Evolutionary conservation across 2,797 vertebrate genomes (phyloP).

Genomic region (Sarcoramphus papa): DNA sequence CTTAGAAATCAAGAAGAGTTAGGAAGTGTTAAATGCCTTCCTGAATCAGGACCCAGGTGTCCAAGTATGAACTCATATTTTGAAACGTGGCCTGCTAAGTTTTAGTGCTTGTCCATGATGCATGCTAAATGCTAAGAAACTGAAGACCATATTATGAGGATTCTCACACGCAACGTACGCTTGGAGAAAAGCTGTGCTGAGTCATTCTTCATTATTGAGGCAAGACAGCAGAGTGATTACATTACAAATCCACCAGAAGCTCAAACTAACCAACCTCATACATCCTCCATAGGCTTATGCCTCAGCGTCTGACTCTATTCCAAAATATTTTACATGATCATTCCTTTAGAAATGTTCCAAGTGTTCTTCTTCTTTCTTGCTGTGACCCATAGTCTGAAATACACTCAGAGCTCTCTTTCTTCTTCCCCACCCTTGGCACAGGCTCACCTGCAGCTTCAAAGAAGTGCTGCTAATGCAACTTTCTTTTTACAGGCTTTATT

Average conservation of each 20-base stretch:
- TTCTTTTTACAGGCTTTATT: neutral
- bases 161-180: fast-evolving
- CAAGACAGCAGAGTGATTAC: neutral
- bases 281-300: neutral
- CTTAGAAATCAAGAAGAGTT: neutral
- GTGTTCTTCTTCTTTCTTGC: neutral
- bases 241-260: neutral
- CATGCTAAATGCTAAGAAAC: neutral
- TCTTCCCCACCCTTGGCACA: neutral
- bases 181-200: neutral
- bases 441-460: neutral
- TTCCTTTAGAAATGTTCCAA: neutral
- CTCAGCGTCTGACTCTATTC: neutral
- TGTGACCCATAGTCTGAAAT: neutral
- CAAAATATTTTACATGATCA: neutral
- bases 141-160: neutral
- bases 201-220: neutral
- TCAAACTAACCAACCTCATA: neutral
- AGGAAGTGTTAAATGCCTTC: neutral
- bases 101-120: neutral
- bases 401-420: neutral
- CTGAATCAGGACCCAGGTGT: neutral
- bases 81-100: neutral
- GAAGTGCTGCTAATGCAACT: neutral
- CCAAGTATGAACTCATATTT: neutral